phyloP scores from a whole-genome alignment of 2,888 invertebrate species.

The Strigamia transsilvanica region DNA sequence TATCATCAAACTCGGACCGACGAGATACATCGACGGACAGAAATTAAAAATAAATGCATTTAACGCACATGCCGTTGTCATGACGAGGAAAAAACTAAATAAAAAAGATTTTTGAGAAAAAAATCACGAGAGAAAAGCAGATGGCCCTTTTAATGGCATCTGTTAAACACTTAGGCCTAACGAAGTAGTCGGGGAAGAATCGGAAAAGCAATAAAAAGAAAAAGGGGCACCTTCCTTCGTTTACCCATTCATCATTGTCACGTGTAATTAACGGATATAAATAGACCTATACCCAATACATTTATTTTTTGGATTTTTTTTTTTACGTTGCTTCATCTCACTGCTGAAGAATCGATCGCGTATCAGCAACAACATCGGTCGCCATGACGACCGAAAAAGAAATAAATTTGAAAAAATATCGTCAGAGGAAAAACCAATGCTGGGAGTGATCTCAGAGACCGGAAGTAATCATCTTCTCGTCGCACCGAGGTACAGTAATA shows the following conservation, averaged over 20 bases:
- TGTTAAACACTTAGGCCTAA: constrained; percentile 17
- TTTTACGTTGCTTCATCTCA: background rate
- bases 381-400: background rate
- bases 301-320: background rate
- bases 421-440: background rate
- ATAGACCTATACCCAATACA: background rate
- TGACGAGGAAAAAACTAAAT: background rate
- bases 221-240: background rate
- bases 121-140: background rate
- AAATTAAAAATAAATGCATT: background rate
- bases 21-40: background rate
- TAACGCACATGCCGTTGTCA: background rate
- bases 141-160: constrained; percentile 31
- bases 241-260: background rate
- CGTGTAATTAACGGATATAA: background rate
- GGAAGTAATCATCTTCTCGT: too few relatives aligned
- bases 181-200: background rate
- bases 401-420: background rate
- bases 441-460: background rate
- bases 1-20: background rate
- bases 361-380: constrained; percentile 4
- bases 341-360: background rate
- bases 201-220: background rate
- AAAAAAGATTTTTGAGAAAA: too few relatives aligned
- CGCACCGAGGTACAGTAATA: too few relatives aligned